Conservation (phyloP, 2,888 invertebrate species). For the Platerodrilus igneus region DNA sequence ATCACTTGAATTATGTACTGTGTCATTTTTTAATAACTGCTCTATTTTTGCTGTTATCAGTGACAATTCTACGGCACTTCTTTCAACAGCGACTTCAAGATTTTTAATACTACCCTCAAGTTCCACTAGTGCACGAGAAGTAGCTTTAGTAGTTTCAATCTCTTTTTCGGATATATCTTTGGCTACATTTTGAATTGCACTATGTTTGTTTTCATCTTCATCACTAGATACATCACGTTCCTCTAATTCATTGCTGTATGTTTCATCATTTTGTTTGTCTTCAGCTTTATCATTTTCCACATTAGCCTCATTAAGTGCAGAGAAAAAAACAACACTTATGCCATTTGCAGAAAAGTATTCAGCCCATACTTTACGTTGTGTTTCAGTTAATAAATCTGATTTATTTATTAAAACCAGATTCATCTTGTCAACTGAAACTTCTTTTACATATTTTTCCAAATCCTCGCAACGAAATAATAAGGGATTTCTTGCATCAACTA, state of each 20-base stretch:
- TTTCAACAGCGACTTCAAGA: constrained; percentile 53
- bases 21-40: constrained; percentile 26
- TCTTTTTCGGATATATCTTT: constrained; percentile 8
- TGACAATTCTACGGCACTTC: constrained; percentile 54
- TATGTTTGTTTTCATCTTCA: no score
- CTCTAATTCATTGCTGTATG: background rate
- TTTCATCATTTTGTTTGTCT: constrained; percentile 50
- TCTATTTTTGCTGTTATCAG: constrained; percentile 53
- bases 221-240: background rate
- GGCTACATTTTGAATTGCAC: no score
- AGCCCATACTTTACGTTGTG: constrained; percentile 81
- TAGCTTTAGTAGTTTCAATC: constrained; percentile 5
- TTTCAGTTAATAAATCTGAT: constrained; percentile 80
- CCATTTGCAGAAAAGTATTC: constrained; percentile 70
- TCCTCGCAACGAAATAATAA: constrained; percentile 82
- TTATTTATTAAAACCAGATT: constrained; percentile 92
- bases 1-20: constrained; percentile 52
- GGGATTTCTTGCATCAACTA: constrained; percentile 96
- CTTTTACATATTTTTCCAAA: constrained; percentile 79
- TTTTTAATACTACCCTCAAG: constrained; percentile 52
- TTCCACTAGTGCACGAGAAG: constrained; percentile 37
- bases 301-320: no score
- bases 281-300: no score
- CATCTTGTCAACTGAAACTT: constrained; percentile 65
- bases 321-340: constrained; percentile 83